Evolutionary conservation across 1,140 invertebrate species (phyloP), one percentile per base, ranked within the genome.

Genomic region (Cepaea nemoralis): DNA sequence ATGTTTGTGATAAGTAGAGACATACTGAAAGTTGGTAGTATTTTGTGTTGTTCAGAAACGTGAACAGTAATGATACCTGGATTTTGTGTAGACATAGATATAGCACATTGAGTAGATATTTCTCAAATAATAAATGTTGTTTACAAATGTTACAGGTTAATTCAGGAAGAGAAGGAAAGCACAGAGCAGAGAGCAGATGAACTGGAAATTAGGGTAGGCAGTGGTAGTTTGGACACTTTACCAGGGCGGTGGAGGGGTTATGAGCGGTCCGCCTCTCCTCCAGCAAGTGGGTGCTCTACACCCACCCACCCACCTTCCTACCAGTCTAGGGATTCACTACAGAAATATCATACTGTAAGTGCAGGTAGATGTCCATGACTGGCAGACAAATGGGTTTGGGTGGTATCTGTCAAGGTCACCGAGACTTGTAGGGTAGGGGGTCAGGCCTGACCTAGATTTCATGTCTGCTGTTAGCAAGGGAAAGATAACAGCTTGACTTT

Each of bases 151-250:
- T 67, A 16, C 85, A 91, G 94, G 84, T 92, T 98, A 86, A 98
- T 99, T 69, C 97, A 99, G 93, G 98, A 99, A 93, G 98, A 99
- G 93, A 99, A 99, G 90, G 97, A 99, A 91, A 97, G 94, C 88
- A 92, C 93, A 71, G 98, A 99, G 92, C 96, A 97, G 0, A 90
- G 98, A 76, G 98, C 98, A 0, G 98, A 99, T 92, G 98, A 99
- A 91, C 92, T 99, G 45, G 98, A 99, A 91, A 98, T 97, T 80
- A 94, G 97, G 86, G 97, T 99, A 81, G 97, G 97, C 85, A 98
- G 96, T 91, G 88, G 89, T 77, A 90, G 88, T 86, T 85, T 91
- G 80, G 91, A 91, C 82, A 86, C 89, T 45, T 87, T 90, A 74
- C 86, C 87, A 80, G 84, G 83, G 82, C 85, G 89, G 83, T 89